These are phyloP conservation scores for Riparia riparia DNA, from an alignment of 2,113 vertebrate species.

Conservation along the genomic window DNA sequence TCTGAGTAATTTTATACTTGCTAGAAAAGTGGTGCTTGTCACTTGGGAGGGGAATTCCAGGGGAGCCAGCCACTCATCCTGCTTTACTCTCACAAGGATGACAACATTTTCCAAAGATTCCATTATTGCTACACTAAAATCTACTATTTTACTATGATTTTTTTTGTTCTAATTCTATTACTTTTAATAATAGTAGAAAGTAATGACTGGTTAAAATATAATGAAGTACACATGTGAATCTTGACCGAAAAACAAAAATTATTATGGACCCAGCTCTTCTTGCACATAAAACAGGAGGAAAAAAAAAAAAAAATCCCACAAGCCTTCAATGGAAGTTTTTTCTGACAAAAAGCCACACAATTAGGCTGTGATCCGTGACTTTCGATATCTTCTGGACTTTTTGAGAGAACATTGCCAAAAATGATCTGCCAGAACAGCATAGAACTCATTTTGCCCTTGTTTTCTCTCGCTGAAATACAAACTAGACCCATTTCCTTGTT, in stretches of 20 bases:
- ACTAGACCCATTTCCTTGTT: not conserved
- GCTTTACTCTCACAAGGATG: not conserved
- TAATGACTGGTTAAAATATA: conserved; percentile 42
- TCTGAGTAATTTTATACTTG: not conserved
- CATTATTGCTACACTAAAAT: not conserved
- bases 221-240: conserved; percentile 52
- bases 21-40: not conserved
- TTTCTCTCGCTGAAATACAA: conserved; percentile 29
- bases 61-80: not conserved
- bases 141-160: not conserved
- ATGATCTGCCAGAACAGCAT: not conserved
- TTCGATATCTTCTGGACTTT: conserved; percentile 29
- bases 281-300: not conserved
- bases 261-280: not conserved
- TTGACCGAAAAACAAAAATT: conserved; percentile 24
- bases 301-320: not conserved
- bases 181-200: conserved; percentile 27
- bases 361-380: conserved; percentile 39
- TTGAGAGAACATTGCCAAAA: not conserved
- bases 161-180: conserved; percentile 27
- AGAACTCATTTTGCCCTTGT: not conserved
- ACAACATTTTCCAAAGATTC: not conserved
- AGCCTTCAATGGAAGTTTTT: conserved; percentile 24
- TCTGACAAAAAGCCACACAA: conserved; percentile 40
- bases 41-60: not conserved